Percentiles rank a stretch among this genome's conserved stretches.
Conservation (phyloP, 2,797 vertebrate species). For the Peromyscus attwateri region DNA sequence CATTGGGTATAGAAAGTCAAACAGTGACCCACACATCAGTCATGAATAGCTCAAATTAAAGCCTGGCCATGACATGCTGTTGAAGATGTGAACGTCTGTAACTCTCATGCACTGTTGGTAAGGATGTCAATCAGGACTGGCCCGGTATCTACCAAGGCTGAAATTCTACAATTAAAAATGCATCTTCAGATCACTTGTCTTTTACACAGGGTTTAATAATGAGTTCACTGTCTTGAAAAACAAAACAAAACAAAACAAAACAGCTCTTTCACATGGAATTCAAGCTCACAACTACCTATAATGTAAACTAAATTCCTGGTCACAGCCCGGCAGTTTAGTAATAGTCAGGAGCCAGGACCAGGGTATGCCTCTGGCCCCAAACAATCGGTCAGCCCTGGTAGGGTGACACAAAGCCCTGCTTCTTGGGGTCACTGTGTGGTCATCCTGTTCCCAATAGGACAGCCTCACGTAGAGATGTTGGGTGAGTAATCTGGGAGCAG, state of each 20-base stretch:
- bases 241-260: background rate
- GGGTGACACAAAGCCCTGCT: slow-evolving; percentile 3
- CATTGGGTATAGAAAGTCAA: slow-evolving; percentile 32
- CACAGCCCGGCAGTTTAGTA: background rate
- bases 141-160: background rate
- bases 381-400: background rate
- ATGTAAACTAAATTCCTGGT: slow-evolving; percentile 18
- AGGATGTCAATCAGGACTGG: background rate
- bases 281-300: background rate
- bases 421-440: background rate
- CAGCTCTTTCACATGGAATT: slow-evolving; percentile 10
- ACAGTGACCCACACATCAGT: background rate
- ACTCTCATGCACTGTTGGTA: background rate
- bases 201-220: slow-evolving; percentile 55
- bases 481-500: slow-evolving; percentile 53
- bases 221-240: slow-evolving; percentile 21
- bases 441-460: background rate
- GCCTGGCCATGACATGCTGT: background rate
- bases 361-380: background rate
- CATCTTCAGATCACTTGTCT: background rate
- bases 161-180: slow-evolving; percentile 42
- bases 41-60: background rate
- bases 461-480: background rate
- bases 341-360: background rate
- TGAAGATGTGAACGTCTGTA: background rate